phyloP scores from a whole-genome alignment of 2,888 invertebrate species.

The Volucella bombylans region DNA sequence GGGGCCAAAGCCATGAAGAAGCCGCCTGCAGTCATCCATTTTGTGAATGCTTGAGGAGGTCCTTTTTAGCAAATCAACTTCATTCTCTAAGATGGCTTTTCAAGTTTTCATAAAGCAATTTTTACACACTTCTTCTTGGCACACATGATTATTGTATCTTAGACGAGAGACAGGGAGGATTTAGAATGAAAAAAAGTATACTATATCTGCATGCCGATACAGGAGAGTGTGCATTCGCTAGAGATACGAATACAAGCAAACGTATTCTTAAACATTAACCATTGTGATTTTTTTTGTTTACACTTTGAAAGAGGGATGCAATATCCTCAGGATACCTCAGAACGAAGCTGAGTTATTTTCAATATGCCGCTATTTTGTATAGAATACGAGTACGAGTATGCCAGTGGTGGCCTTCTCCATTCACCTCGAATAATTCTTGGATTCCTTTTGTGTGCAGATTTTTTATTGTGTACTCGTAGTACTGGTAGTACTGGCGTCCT shows the following conservation, averaged over 20 bases:
- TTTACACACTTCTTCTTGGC: slow-evolving; percentile 47
- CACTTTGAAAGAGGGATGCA: slow-evolving; percentile 39
- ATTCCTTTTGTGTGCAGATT: slow-evolving; percentile 53
- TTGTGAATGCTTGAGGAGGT: slow-evolving; percentile 62
- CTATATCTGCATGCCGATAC: slow-evolving; percentile 38
- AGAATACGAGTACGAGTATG: background rate
- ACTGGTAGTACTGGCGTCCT: slow-evolving; percentile 47
- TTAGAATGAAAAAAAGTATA: slow-evolving; percentile 19
- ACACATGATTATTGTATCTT: slow-evolving; percentile 36
- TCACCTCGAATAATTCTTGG: slow-evolving; percentile 69
- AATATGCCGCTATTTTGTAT: slow-evolving; percentile 2
- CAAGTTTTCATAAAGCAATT: slow-evolving; percentile 71
- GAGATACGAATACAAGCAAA: slow-evolving; percentile 11
- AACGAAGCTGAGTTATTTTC: slow-evolving; percentile 17
- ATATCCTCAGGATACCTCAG: slow-evolving; percentile 34
- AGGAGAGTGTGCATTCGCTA: slow-evolving; percentile 19
- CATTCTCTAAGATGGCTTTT: slow-evolving; percentile 68
- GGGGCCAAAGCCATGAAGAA: background rate
- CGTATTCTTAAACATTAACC: slow-evolving; percentile 63
- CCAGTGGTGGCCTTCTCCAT: slow-evolving; percentile 63
- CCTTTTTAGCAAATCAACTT: slow-evolving; percentile 72
- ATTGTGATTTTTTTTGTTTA: slow-evolving; percentile 66
- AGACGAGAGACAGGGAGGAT: slow-evolving; percentile 9
- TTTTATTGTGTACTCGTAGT: slow-evolving; percentile 12
- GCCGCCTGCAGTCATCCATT: slow-evolving; percentile 67